Conservation (phyloP, 1,140 invertebrate genomes). For the Diabrotica undecimpunctata region DNA sequence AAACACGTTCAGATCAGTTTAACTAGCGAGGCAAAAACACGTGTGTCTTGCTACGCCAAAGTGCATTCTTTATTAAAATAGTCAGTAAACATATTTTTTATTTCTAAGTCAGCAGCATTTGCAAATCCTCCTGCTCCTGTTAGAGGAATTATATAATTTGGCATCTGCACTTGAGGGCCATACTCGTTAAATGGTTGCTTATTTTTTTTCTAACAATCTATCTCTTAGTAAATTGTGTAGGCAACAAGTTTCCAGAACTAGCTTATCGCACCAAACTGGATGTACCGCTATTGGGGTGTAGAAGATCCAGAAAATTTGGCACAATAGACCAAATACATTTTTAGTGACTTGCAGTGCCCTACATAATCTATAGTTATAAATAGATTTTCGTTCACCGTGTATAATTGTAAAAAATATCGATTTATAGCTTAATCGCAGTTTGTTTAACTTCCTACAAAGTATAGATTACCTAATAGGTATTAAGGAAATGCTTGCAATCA, state of each 20-base stretch:
- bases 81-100: background rate
- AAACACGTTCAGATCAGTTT: too few relatives aligned
- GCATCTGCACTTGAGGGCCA: background rate
- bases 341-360: conserved; percentile 42
- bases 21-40: too few relatives aligned
- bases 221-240: conserved; percentile 28
- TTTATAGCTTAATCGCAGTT: too few relatives aligned
- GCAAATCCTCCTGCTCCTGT: too few relatives aligned
- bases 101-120: background rate
- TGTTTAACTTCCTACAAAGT: conserved; percentile 46
- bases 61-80: too few relatives aligned
- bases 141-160: background rate
- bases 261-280: conserved; percentile 34
- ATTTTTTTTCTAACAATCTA: conserved; percentile 19
- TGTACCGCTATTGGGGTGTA: conserved; percentile 36
- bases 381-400: conserved; percentile 35
- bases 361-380: conserved; percentile 50
- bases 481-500: too few relatives aligned
- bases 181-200: conserved; percentile 7
- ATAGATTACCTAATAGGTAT: conserved; percentile 5
- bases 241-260: conserved; percentile 33
- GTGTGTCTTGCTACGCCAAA: too few relatives aligned
- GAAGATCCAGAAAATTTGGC: conserved; percentile 37
- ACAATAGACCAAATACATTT: conserved; percentile 48
- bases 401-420: conserved; percentile 8